Conservation (phyloP, 2,113 vertebrate species). For the Damaliscus lunatus region DNA sequence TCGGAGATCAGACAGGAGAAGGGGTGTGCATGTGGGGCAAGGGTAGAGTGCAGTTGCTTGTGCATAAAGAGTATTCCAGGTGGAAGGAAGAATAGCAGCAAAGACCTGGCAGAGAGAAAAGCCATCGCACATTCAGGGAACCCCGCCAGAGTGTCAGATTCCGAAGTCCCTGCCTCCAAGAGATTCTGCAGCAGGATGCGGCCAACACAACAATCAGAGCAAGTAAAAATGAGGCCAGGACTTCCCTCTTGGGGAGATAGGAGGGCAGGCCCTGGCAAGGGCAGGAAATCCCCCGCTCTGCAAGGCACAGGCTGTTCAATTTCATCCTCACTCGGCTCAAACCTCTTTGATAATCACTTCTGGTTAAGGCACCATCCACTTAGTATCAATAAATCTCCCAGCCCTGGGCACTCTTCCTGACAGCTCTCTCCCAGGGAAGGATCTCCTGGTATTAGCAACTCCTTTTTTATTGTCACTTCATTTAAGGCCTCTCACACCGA, state of each 20-base stretch:
- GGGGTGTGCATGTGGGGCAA: no score
- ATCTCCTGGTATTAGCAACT: constrained; percentile 63
- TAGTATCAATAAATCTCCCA: constrained; percentile 75
- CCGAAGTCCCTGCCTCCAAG: neutral
- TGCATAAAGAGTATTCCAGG: neutral
- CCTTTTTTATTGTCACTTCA: constrained; percentile 61
- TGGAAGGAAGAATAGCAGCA: neutral
- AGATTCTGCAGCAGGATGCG: constrained; percentile 1
- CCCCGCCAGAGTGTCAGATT: neutral
- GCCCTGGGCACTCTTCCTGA: constrained; percentile 56
- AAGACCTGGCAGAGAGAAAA: neutral
- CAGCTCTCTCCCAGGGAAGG: constrained; percentile 62
- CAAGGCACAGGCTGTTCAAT: constrained; percentile 25
- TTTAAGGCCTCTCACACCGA: constrained; percentile 54
- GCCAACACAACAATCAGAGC: neutral
- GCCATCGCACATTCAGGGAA: neutral
- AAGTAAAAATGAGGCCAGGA: constrained; percentile 43
- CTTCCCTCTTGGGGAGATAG: constrained; percentile 31
- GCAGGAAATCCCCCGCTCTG: constrained; percentile 8
- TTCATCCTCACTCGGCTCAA: constrained; percentile 43
- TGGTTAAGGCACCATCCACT: constrained; percentile 69
- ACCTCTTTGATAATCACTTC: constrained; percentile 70
- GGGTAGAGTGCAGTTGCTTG: neutral
- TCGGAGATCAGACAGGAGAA: neutral
- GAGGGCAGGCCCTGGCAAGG: neutral